Base-by-base conservation (phyloP, 2,797 vertebrate species). In the Stomatorhinus walkeri region DNA sequence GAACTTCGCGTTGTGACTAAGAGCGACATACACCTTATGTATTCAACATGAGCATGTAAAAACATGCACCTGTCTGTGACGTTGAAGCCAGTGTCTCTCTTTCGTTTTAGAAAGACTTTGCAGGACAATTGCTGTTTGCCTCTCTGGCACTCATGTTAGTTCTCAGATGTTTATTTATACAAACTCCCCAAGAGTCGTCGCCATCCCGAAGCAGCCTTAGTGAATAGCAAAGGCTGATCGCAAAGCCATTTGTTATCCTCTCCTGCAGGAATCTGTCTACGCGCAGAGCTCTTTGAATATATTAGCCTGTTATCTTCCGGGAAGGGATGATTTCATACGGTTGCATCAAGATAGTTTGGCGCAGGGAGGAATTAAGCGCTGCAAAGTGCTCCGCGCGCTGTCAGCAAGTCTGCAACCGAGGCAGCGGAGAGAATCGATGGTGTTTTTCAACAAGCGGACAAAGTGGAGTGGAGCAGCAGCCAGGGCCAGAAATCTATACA, bases 261-360 rank as follows among this genome's bases (percentile, higher is more conserved):
- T 64, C 56, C 59, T 87, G 32, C 86, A 87, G 86, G 85, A 87
- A 68, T 87, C 59, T 64, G 86, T 87, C 86, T 64, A 36, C 40
- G 36, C 32, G 24, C 52, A n/a, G 16, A 36, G 28, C 32, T 59
- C 51, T 87, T 87, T 56, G 85, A 87, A 56, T 54, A 56, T 51
- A 89, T 89, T 49, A 14, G 40, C 88, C 91, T 91, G 88, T 88
- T 46, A 90, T 89, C 68, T 49, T 90, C 86, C 89, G 54, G 28
- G 87, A 90, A 88, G 90, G 89, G 54, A 64, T 85, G 89, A 68
- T 92, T 94, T 93, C 56, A 90, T 91, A 88, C 88, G 90, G 90
- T 93, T 93, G 90, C 92, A 93, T 93, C 86, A 91, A 92, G 89
- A 43, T 87, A 72, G 64, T 89, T 52, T 16, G 88, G 92, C 85